These are phyloP conservation scores for Sebastes baramenuke DNA, from an alignment of 2,797 vertebrate species.

Conservation along the genomic window DNA sequence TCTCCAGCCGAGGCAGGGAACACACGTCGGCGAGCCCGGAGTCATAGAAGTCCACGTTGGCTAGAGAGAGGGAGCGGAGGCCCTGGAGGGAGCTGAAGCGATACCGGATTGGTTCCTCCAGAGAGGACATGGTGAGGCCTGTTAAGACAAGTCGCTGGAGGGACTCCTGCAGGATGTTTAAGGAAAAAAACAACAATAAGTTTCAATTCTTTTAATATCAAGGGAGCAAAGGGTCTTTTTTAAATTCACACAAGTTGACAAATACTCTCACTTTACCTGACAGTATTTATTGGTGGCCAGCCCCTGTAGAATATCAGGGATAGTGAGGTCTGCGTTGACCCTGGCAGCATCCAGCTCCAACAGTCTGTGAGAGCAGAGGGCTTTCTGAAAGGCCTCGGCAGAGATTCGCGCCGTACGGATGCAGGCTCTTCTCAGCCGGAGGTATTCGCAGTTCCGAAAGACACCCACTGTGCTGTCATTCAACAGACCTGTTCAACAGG, in stretches of 20 bases:
- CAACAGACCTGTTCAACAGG: constrained; percentile 84
- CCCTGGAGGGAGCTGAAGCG: constrained; percentile 91
- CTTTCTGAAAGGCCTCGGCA: constrained; percentile 94
- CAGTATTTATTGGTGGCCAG: constrained; percentile 94
- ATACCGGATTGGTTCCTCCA: constrained; percentile 91
- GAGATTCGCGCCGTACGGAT: constrained; percentile 96
- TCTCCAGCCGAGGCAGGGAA: constrained; percentile 92
- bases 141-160: constrained; percentile 94
- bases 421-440: constrained; percentile 93
- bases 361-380: constrained; percentile 94
- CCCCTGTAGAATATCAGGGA: constrained; percentile 94
- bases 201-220: background rate
- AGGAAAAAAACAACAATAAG: background rate
- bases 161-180: constrained; percentile 79
- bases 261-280: constrained; percentile 70
- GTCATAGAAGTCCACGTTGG: constrained; percentile 97
- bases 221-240: background rate
- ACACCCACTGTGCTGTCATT: constrained; percentile 96
- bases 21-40: constrained; percentile 93
- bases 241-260: background rate
- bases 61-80: constrained; percentile 92
- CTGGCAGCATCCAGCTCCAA: constrained; percentile 94
- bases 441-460: constrained; percentile 90
- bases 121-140: constrained; percentile 94
- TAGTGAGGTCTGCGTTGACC: constrained; percentile 97